Evolutionary conservation across 2,113 vertebrate genomes (phyloP).

Genomic region (Anoura caudifer): DNA sequence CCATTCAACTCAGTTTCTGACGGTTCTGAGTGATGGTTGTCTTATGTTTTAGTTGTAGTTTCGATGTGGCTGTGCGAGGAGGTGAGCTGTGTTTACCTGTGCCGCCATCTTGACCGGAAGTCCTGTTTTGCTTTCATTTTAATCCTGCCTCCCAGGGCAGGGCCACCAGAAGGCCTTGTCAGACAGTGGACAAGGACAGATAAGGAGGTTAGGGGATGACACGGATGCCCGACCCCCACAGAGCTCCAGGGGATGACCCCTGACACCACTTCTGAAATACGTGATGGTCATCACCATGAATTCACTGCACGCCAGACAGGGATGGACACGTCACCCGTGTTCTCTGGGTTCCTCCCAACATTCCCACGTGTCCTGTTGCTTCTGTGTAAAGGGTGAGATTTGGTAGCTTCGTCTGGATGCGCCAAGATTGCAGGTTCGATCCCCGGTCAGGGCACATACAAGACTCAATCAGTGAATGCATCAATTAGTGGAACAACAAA

Average conservation of each 20-base stretch:
- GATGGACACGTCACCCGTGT: not conserved
- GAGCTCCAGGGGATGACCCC: not conserved
- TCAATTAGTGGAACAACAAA: too few relatives aligned
- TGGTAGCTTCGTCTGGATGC: too few relatives aligned
- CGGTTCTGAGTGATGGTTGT: too few relatives aligned
- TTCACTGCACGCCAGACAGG: not conserved
- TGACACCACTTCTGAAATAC: not conserved
- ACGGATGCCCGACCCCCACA: not conserved
- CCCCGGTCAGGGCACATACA: too few relatives aligned
- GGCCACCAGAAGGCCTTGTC: conserved; percentile 1
- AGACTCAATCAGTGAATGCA: too few relatives aligned
- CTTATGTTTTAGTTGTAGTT: too few relatives aligned
- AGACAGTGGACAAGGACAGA: not conserved
- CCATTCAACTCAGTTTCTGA: too few relatives aligned
- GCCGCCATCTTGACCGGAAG: too few relatives aligned
- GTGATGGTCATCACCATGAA: not conserved
- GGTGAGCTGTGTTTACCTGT: too few relatives aligned
- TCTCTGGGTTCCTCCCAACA: not conserved
- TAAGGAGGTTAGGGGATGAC: conserved; percentile 39
- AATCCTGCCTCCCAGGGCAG: conserved; percentile 39
- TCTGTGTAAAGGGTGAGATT: not conserved
- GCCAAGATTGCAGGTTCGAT: too few relatives aligned
- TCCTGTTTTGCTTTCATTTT: not conserved
- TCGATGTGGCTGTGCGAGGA: too few relatives aligned
- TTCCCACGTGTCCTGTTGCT: not conserved